phyloP scores from a whole-genome alignment of 2,888 invertebrate species.

The Molorchus minor region DNA sequence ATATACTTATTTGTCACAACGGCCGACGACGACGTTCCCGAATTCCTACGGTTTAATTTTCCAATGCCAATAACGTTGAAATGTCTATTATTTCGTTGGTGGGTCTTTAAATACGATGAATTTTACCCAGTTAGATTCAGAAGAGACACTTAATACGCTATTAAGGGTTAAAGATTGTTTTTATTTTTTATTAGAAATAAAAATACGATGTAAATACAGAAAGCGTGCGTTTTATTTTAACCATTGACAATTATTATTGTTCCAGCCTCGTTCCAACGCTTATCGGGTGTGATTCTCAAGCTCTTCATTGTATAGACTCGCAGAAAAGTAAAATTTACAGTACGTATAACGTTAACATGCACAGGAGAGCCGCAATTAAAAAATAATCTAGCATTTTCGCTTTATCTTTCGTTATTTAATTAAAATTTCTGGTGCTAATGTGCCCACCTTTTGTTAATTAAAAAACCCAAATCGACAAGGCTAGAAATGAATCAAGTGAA shows the following conservation, averaged over 20 bases:
- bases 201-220: no score
- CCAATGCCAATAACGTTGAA: background rate
- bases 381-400: constrained; percentile 10
- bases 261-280: background rate
- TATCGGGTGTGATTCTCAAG: background rate
- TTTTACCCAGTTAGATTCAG: no score
- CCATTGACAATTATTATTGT: background rate
- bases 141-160: no score
- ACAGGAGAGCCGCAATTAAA: constrained; percentile 10
- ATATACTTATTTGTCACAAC: constrained; percentile 14
- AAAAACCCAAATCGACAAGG: constrained; percentile 12
- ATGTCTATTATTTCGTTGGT: background rate
- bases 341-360: background rate
- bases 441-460: constrained; percentile 1
- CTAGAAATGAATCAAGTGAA: background rate
- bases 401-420: constrained; percentile 18
- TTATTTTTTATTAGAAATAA: no score
- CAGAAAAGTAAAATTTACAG: no score
- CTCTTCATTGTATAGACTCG: background rate
- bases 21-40: background rate
- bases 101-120: no score
- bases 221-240: background rate
- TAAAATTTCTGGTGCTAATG: constrained; percentile 8
- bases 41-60: constrained; percentile 1
- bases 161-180: no score